phyloP scores from a whole-genome alignment of 2,888 invertebrate genomes.

The Nycteola revayana region DNA sequence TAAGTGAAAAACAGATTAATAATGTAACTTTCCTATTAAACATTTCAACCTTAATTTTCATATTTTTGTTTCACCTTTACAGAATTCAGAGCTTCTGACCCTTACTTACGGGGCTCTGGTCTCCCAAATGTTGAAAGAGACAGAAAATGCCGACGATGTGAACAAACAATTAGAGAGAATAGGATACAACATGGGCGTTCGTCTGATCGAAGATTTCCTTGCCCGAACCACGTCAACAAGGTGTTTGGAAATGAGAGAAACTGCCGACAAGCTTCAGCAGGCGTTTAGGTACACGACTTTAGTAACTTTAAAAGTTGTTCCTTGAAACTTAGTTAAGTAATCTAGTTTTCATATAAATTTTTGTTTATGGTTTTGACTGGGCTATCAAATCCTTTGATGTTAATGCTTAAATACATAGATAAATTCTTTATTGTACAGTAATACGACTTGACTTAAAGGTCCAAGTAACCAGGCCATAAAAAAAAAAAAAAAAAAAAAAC shows the following conservation, averaged over 20 bases:
- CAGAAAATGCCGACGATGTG: constrained; percentile 98
- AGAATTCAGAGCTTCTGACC: constrained; percentile 98
- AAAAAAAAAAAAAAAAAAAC: no score
- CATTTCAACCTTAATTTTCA: no score
- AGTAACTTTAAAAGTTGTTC: not conserved
- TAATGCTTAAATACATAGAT: no score
- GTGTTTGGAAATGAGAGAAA: constrained; percentile 97
- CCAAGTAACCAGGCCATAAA: no score
- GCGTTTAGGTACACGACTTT: constrained; percentile 79
- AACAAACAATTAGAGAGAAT: constrained; percentile 97
- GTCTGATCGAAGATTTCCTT: constrained; percentile 98
- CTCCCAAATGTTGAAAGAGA: constrained; percentile 97
- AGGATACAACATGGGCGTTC: constrained; percentile 99
- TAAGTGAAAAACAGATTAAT: constrained; percentile 73
- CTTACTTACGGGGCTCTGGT: constrained; percentile 99
- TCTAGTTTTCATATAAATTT: no score
- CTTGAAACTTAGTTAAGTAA: no score
- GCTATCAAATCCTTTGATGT: no score
- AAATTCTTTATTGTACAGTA: no score
- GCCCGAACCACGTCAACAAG: constrained; percentile 94
- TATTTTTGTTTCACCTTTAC: constrained; percentile 40
- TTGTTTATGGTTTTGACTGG: no score
- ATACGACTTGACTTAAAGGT: no score
- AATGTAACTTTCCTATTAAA: no score
- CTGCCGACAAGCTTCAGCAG: constrained; percentile 96